Percentiles rank a stretch among this genome's conserved stretches.
Evolutionary conservation across 2,888 invertebrate genomes (phyloP).

Genomic region (Atherix ibis): DNA sequence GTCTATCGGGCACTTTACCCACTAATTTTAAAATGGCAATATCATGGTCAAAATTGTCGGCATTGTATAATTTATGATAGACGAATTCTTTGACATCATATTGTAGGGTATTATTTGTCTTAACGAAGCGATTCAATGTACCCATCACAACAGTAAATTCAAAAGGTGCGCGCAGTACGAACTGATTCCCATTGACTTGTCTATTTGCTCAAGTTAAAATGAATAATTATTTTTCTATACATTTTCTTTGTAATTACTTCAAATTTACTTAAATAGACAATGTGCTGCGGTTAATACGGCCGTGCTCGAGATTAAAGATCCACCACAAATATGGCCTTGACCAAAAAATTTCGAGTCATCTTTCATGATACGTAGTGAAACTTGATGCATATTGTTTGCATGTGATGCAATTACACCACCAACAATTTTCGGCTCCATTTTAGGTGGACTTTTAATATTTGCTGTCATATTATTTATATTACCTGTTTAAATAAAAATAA

Average conservation of each 20-base stretch:
- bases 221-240: too few species aligned
- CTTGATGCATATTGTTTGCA: constrained; percentile 15
- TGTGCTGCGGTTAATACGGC: constrained; percentile 12
- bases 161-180: constrained; percentile 1
- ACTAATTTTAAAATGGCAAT: constrained; percentile 21
- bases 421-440: constrained; percentile 17
- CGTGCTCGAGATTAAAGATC: constrained; percentile 9
- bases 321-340: constrained; percentile 12
- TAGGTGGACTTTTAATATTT: background rate
- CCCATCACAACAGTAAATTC: constrained; percentile 26
- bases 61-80: constrained; percentile 10
- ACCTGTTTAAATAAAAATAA: too few species aligned
- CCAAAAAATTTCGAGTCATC: constrained; percentile 10
- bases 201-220: too few species aligned
- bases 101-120: constrained; percentile 17
- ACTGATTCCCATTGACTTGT: too few species aligned
- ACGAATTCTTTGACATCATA: constrained; percentile 17
- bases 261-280: constrained; percentile 7
- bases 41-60: constrained; percentile 20
- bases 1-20: constrained; percentile 19
- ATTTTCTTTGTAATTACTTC: constrained; percentile 3
- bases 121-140: constrained; percentile 22
- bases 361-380: constrained; percentile 20
- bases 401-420: constrained; percentile 17
- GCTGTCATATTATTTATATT: too few species aligned